Base-by-base conservation (phyloP, 2,888 invertebrate species). In the Catocala sponsa region DNA sequence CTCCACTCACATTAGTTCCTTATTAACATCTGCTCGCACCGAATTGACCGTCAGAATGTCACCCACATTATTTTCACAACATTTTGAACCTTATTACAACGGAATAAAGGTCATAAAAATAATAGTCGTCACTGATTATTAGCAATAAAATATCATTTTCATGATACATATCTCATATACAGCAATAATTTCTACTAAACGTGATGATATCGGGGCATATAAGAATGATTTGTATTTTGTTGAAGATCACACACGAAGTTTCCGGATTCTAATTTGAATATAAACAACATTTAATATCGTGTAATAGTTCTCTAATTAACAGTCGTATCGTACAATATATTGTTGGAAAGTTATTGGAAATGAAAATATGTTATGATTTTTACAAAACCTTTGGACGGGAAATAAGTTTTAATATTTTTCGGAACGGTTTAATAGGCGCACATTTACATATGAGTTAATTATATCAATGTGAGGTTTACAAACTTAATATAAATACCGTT, bases 241-340 rank as follows among this genome's bases (percentile, higher is more conserved):
- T 47, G 63, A 72, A 69, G 89, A 88, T 83, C 91, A 82, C 92
- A 90, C 92, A 92, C 91, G 91, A 79, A 38, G 92, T 82, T 91
- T 91, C 90, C 89, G 90, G 85, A 76, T 75, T 70, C 72, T 76
- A 77, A 83, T 79, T 78, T 79, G 73, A 74, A 73, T 78, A 78
- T 80, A 72, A 70, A 74, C 70, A 74, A 70, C 59, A 55, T 76
- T 61, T 68, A 68, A 61, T 63, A 63, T 68, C 59, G 46, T 63
- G 48, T 70, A 68, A 63, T 69, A 57, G 55, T 60, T 33, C 38
- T 75, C 71, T 74, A 73, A 78, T 79, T 80, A 74, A 70, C 67
- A 63, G 59, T 52, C 61, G 5, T 50, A 60, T 15, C 25, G 60
- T 63, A 70, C 49, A 38, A 49, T 68, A 72, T 74, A 69, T 74